Base-by-base conservation (phyloP, 2,113 vertebrate species). In the Oryzias celebensis region DNA sequence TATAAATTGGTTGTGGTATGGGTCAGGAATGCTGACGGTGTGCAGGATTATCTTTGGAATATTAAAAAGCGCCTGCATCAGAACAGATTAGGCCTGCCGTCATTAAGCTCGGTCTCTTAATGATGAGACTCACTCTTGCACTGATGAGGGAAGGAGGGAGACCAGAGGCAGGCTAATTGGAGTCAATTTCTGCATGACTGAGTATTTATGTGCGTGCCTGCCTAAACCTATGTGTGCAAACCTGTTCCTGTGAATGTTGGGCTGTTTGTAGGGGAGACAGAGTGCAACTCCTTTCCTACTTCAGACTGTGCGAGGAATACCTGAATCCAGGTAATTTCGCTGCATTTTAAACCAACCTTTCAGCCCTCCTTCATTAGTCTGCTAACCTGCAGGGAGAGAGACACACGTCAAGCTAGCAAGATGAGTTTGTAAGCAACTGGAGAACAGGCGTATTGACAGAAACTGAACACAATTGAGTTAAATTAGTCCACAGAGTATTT, bases 401-500 rank as follows among this genome's bases (percentile, higher is more conserved):
- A 67, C 62, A 81, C 69, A 78, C 74, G 63, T 58, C 51, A 26
- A 61, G 77, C 78, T 87, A 87, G 87, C 83, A 81, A 79, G 76
- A 85, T 68, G 50, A 79, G 87, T 83, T 84, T 75, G 80, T 62
- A 76, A 77, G 82, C 72, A 78, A 76, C 36, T 79, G 80, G 86
- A 86, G 85, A 78, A 70, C 74, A 12, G 68, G 75, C 80, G 68
- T 82, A 83, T 89, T 89, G 86, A 89, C 65, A 83, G 80, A 82
- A 83, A 80, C 71, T 16, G 16, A 86, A 79, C 80, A 87, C 86
- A 88, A 87, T 82, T 86, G 83, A 87, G 85, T 85, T 76, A 81
- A 86, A 88, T 88, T 82, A 88, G 81, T 81, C 86, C 72, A 58
- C 68, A 58, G 82, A 82, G 80, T 86, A 85, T 87, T 88, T 79